Conservation (phyloP, 2,113 vertebrate species). For the Poecile atricapillus region DNA sequence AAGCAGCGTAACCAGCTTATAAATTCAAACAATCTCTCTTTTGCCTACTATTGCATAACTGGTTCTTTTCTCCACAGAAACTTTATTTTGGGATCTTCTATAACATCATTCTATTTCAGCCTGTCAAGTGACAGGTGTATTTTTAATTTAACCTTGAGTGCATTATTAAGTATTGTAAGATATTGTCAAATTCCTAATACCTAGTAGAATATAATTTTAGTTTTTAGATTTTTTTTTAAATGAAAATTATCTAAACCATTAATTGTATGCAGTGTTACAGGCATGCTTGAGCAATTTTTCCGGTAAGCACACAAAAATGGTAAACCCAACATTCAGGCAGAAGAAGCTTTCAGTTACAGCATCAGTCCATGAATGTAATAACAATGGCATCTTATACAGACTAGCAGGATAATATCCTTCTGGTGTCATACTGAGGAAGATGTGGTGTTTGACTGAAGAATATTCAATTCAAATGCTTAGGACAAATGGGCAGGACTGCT, state of each 20-base stretch:
- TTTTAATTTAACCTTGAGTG: not conserved
- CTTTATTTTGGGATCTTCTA: not conserved
- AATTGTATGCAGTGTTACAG: not conserved
- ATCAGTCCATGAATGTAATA: not conserved
- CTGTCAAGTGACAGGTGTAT: not conserved
- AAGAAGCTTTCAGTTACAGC: conserved; percentile 18
- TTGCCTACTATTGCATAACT: not conserved
- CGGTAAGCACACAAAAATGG: not conserved
- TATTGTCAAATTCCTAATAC: not conserved
- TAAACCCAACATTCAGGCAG: not conserved
- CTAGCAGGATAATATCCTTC: not conserved
- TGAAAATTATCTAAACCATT: not conserved
- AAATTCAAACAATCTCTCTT: not conserved
- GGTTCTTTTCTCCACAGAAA: not conserved
- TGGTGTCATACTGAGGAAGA: not conserved
- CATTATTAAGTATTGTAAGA: conserved; percentile 8
- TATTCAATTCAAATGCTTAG: not conserved
- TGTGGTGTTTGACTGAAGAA: not conserved
- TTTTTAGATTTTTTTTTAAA: not conserved
- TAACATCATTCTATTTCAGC: not conserved
- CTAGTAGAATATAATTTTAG: not conserved
- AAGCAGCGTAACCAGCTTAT: not conserved
- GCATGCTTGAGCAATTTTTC: not conserved
- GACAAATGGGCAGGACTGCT: not conserved
- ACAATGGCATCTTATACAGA: not conserved